Evolutionary conservation across 2,888 invertebrate genomes (phyloP), one percentile per base, ranked within the genome.

Genomic region (Notodonta dromedarius): DNA sequence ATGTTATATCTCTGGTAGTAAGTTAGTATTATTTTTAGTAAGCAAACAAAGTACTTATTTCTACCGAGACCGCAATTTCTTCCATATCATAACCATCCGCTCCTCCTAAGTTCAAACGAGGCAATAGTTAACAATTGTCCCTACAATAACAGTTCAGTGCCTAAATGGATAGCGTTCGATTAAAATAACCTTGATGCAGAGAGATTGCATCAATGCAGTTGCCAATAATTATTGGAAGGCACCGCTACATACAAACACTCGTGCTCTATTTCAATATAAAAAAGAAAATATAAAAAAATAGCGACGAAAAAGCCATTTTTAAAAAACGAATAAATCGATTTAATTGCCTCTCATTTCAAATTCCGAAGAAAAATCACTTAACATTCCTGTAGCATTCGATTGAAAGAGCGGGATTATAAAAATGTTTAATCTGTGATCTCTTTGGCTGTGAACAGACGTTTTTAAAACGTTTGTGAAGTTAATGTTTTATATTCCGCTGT

Each of bases 181-280:
- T 80, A 84, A 87, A 89, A 87, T 87, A 88, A 84, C 88, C 87
- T 88, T 87, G 84, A 71, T 79, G 80, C 73, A 75, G 69, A 8
- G 46, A 5, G 46, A 46, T 77, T 77, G 79, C 83, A 80, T 73
- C 76, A 74, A 69, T 79, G 73, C 82, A 80, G 83, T 86, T 86
- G 87, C 83, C 87, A 86, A 84, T 67, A 78, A 74, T 69, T 79
- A 80, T 66, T 78, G 74, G 67, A 70, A 78, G 76, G 70, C 65
- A 65, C 24, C 62, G 69, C 72, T 72, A 72, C 62, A 62, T 72
- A 72, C 62, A 62, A 66, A 58, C 57, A 51, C 46, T 53, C 32
- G 52, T 55, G 61, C 61, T 59, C 54, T 58, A 13, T 55, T 56
- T 51, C 54, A 67, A 51, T 59, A 60, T 46, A 68, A 32, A 54